Percentiles rank a stretch among this genome's conserved stretches.
These are phyloP conservation scores for Indicator maculatus DNA, from an alignment of 2,113 vertebrate genomes.

Conservation along the genomic window DNA sequence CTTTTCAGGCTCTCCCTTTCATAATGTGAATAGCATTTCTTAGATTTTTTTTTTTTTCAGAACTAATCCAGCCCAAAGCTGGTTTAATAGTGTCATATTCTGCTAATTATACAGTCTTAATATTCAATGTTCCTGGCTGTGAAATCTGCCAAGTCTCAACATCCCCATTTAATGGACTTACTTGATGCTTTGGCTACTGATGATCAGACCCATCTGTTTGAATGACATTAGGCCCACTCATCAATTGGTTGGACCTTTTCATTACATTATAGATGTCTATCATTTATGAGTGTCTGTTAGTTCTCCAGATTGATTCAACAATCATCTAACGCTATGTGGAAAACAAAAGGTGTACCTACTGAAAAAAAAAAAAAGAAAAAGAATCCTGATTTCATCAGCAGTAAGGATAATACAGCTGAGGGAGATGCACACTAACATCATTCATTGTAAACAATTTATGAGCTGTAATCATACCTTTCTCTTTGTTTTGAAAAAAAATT, in stretches of 20 bases:
- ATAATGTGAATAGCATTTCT: not conserved
- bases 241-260: conserved; percentile 58
- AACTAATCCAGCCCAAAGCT: conserved; percentile 49
- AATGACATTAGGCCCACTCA: conserved; percentile 57
- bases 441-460: not conserved
- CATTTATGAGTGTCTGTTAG: conserved; percentile 42
- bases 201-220: conserved; percentile 58
- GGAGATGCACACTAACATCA: not conserved
- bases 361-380: not conserved
- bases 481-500: not conserved
- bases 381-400: not conserved
- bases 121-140: conserved; percentile 44
- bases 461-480: not conserved
- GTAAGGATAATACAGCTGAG: not conserved
- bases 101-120: conserved; percentile 52
- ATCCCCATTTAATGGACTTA: conserved; percentile 56
- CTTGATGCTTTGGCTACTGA: conserved; percentile 51
- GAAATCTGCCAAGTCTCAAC: conserved; percentile 49
- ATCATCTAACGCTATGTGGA: not conserved
- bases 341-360: not conserved
- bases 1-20: conserved; percentile 1
- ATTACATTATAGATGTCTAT: conserved; percentile 49
- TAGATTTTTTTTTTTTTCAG: conserved; percentile 32
- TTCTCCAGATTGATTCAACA: conserved; percentile 2
- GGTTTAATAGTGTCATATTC: conserved; percentile 54